Base-by-base conservation (phyloP, 1,140 invertebrate species). In the Drosophila truncata region DNA sequence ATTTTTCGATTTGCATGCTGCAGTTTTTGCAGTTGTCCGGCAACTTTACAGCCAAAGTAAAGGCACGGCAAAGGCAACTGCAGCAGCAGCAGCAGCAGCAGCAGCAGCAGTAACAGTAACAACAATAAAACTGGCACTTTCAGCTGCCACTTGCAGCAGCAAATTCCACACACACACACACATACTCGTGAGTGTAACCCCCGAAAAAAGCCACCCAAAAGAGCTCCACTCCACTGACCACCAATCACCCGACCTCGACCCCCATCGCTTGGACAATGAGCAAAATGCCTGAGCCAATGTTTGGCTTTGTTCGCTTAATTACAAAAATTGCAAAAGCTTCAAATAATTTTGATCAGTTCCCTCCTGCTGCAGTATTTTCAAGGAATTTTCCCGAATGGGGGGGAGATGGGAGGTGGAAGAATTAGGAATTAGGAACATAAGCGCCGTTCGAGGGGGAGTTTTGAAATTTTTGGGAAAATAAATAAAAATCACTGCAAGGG, bases 1-100 rank as follows among this genome's bases (percentile, higher is more conserved):
- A 80, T 80, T 80, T 80, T 80, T 80, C 78, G 78, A 80, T 80
- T 80, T 80, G 78, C 78, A 80, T 80, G 78, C 78, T 62, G 78
- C 78, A 80, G 69, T 80, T 79, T 78, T 79, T 79, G n/a, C 76
- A 79, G 75, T 78, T 80, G 78, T 80, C 76, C 61, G 46, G 44
- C 55, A 79, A 79, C 77, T 79, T 79, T 79, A 55, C 59, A 64
- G 42, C 60, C 52, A 55, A 55, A 55, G 33, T 55, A 55, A 55
- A 61, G 18, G 44, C 47, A 54, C 2, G 29, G 61, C 25, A 47
- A 31, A 16, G 58, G 62, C 64, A 46, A 31, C 29, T 55, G 37
- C 37, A 44, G 27, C n/a, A 35, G 29, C 66, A 70, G 58, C 31
- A 57, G n/a, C 33, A 63, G 18, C 55, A 41, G 33, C 63, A 69